Base-by-base conservation (phyloP, 1,140 invertebrate genomes). In the Cryptotermes secundus region DNA sequence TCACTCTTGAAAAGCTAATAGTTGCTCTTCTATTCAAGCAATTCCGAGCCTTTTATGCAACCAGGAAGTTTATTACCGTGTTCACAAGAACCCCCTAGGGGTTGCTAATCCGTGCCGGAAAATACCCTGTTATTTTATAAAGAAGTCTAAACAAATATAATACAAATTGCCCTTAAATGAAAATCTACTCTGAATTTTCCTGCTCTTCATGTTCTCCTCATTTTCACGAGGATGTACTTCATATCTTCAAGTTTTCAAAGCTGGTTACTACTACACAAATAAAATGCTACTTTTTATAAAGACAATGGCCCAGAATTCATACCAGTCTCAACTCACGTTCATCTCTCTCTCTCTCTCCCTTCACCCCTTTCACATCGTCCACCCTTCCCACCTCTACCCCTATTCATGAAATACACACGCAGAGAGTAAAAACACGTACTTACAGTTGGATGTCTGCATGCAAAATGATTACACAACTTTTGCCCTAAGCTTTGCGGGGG, bases 401-500 rank as follows among this genome's bases (percentile, higher is more conserved):
- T 59, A 59, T 59, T 59, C 53, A 59, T 59, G 53, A 59, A 59
- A 59, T 59, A 72, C 59, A 31, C 59, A 72, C 12, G 14, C 59
- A n/a, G 26, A 72, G n/a, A 38, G 12, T n/a, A 72, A 72, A 65
- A 72, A 72, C 59, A 72, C n/a, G 59, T n/a, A 72, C 59, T 72
- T 72, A 72, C 9, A 31, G 59, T 72, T 31, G 59, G 59, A 31
- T 9, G 26, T 72, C 59, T 72, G 16, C 59, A 72, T 72, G 59
- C 59, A 72, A 31, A 72, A 72, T n/a, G 59, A 31, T 72, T 72
- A 72, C 59, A 72, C 59, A 72, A 72, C 59, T 72, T 72, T n/a
- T 72, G 59, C 59, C 59, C 59, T 72, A 72, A 72, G 59, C 59
- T 72, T 72, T 72, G 59, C n/a, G n/a, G 3, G 59, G 59, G 26